Percentiles rank a stretch among this genome's conserved stretches.
phyloP scores from a whole-genome alignment of 2,113 vertebrate species.

The Rallus limicola region DNA sequence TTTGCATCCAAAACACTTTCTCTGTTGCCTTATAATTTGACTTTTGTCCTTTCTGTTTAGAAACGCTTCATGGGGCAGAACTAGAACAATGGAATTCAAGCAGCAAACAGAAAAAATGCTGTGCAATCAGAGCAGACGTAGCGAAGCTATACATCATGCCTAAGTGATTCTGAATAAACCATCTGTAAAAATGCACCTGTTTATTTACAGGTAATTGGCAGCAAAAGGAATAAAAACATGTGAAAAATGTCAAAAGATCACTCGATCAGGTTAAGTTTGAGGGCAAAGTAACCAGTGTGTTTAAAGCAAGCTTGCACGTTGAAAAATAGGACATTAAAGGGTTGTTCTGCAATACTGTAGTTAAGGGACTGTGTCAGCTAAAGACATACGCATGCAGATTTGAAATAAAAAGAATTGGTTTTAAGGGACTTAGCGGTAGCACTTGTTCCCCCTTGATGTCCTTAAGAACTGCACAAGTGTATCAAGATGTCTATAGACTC shows the following conservation, averaged over 20 bases:
- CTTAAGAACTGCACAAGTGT: neutral
- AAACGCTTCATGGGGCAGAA: neutral
- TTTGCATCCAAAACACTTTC: neutral
- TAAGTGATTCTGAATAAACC: neutral
- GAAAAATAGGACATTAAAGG: neutral
- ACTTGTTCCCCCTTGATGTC: neutral
- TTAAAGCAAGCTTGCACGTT: neutral
- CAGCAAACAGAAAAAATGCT: neutral
- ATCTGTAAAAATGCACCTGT: neutral
- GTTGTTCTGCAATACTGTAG: neutral
- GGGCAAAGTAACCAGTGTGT: neutral
- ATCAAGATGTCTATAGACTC: neutral
- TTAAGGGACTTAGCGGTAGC: neutral
- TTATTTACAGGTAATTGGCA: neutral
- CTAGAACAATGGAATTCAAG: neutral
- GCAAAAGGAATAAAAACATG: neutral
- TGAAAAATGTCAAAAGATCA: fast-evolving
- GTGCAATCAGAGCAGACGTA: neutral
- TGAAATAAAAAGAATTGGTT: neutral
- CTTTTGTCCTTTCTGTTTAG: neutral
- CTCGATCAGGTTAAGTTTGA: neutral
- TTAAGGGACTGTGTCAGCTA: neutral
- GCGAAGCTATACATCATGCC: neutral
- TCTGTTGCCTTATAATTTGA: neutral
- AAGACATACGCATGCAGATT: neutral